Base-by-base conservation (phyloP, 2,113 vertebrate genomes). In the Scalopus aquaticus region DNA sequence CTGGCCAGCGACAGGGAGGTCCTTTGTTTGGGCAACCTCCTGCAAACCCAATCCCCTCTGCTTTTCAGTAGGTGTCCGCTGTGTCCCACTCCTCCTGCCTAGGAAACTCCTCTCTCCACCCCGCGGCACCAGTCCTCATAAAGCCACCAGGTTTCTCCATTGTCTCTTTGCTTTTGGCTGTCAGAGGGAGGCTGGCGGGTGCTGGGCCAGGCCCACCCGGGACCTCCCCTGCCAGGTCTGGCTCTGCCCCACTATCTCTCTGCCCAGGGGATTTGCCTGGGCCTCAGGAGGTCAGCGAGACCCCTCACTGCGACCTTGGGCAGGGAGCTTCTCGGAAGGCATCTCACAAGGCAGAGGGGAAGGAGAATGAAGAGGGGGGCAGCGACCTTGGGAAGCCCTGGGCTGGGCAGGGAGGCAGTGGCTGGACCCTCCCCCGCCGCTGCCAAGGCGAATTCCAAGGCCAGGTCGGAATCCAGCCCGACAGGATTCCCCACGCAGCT, bases 181-280 rank as follows among this genome's bases (percentile, higher is more conserved):
- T 44, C 44, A 44, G 44, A 5, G 9, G 44, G 44, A 44, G 44
- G 44, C 44, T 17, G 86, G 49, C 51, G 6, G 0, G 15, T 0
- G 0, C 20, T 13, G 26, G 2, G 16, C 28, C 44, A 17, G 4
- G 26, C 0, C 81, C 51, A 11, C 22, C 42, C 37, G n/a, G n/a
- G n/a, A n/a, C n/a, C 97, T 96, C 95, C 74, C 4, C 80, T 26
- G 44, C 76, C 28, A 11, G 30, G 26, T 78, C 97, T 96, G 91
- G 94, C 88, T 94, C 56, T 32, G 6, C 24, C 35, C 32, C 24
- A 17, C 20, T 32, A 24, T 5, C 54, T 86, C 37, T 85, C 54
- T 10, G n/a, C 54, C 24, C 11, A 20, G 11, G 32, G 32, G 30
- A 79, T 26, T 3, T 20, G n/a, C 37, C 67, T 46, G 30, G 35